A percentile compares a stretch with the other conserved stretches of the same genome.
Conservation (phyloP, 2,888 invertebrate genomes). For the Uloborus plumipes region DNA sequence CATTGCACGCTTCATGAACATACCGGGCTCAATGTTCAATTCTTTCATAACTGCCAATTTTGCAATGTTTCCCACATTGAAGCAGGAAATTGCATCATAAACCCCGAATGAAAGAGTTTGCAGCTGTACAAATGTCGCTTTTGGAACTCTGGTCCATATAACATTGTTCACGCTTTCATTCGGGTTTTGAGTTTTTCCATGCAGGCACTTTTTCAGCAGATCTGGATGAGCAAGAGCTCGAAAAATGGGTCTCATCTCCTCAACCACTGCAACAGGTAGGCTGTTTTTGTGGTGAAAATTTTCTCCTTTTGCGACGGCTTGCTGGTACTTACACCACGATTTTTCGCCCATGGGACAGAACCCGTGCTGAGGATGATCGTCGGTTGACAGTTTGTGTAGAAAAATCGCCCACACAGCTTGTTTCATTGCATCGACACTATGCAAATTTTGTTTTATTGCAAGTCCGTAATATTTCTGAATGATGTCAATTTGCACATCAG, state of each 20-base stretch:
- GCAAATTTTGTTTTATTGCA: constrained; percentile 4
- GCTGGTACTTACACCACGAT: not conserved
- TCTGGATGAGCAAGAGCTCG: not conserved
- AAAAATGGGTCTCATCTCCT: not conserved
- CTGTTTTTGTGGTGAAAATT: too few relatives aligned
- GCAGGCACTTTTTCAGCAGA: not conserved
- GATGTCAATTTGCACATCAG: not conserved
- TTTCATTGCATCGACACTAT: not conserved
- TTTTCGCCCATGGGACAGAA: constrained; percentile 13
- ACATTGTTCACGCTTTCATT: constrained; percentile 11
- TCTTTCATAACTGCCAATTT: not conserved
- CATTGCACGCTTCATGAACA: too few relatives aligned
- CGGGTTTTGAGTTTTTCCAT: constrained; percentile 4
- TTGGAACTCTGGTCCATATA: constrained; percentile 7
- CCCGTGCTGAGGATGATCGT: not conserved
- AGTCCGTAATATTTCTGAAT: constrained; percentile 20
- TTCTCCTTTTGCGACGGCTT: too few relatives aligned
- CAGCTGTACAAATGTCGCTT: constrained; percentile 5
- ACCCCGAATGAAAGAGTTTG: not conserved
- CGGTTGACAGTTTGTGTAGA: not conserved
- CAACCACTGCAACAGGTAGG: too few relatives aligned
- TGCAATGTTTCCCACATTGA: not conserved
- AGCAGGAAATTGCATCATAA: constrained; percentile 2
- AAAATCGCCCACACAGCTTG: too few relatives aligned
- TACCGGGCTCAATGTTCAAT: too few relatives aligned